These are phyloP conservation scores for Dromococcyx pavoninus DNA, from an alignment of 2,797 vertebrate species.

Conservation along the genomic window DNA sequence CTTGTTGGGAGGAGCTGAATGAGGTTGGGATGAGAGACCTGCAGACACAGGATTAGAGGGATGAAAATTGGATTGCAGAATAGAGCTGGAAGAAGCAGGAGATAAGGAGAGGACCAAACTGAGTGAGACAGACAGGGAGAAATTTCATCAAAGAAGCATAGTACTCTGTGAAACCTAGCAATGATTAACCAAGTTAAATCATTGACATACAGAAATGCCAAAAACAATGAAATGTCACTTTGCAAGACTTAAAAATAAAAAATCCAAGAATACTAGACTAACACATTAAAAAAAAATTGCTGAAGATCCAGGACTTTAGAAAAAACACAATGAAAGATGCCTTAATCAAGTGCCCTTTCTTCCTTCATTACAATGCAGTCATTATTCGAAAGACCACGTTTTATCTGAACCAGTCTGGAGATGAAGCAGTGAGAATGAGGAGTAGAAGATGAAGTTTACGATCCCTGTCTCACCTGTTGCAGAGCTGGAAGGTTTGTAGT, in stretches of 20 bases:
- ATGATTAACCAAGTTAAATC: neutral
- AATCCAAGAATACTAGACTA: neutral
- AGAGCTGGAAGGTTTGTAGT: neutral
- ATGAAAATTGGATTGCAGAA: neutral
- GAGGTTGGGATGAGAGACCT: neutral
- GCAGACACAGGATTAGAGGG: neutral
- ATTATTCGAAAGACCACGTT: neutral
- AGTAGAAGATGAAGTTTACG: neutral
- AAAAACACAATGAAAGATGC: neutral
- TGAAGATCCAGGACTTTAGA: neutral
- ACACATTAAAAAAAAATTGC: neutral
- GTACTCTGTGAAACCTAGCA: neutral
- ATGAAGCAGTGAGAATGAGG: neutral
- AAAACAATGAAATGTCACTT: neutral
- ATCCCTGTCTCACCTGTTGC: neutral
- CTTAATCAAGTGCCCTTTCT: neutral
- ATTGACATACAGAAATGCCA: neutral
- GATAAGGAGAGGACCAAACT: neutral
- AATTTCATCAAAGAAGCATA: neutral
- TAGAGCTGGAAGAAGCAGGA: neutral
- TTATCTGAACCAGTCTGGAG: neutral
- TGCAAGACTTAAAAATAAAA: neutral
- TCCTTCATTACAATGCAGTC: neutral
- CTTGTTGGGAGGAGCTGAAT: neutral
- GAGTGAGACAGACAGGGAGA: fast-evolving